Percentiles rank a stretch among this genome's conserved stretches.
Evolutionary conservation across 2,113 vertebrate genomes (phyloP).

Genomic region (Felis chaus): DNA sequence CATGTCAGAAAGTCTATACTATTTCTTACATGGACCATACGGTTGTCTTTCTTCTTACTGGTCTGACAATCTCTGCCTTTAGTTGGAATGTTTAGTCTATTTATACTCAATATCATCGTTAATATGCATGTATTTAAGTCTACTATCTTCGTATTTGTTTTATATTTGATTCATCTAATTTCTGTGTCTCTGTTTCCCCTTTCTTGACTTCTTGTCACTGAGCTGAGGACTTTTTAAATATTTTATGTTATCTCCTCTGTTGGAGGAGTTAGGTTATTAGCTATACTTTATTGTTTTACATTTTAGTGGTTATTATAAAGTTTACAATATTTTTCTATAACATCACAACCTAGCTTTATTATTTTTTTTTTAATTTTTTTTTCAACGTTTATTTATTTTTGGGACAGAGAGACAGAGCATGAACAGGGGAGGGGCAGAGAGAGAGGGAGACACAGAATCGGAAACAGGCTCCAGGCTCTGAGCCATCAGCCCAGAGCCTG

Average conservation of each 20-base stretch:
- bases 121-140: background rate
- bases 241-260: background rate
- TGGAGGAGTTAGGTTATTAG: background rate
- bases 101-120: background rate
- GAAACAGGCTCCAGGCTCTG: too few species aligned
- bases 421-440: too few species aligned
- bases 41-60: background rate
- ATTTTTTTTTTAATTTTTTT: too few species aligned
- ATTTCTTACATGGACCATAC: background rate
- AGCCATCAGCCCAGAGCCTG: too few species aligned
- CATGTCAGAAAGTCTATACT: background rate
- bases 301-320: background rate
- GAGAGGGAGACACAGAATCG: too few species aligned
- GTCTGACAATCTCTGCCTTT: background rate
- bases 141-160: background rate
- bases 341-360: background rate
- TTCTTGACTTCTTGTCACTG: background rate
- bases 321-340: background rate
- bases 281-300: background rate
- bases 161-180: background rate
- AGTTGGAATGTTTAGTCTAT: background rate
- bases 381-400: too few species aligned
- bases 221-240: background rate
- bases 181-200: background rate
- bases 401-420: too few species aligned